phyloP scores from a whole-genome alignment of 2,113 vertebrate genomes.

The Seriola rivoliana region DNA sequence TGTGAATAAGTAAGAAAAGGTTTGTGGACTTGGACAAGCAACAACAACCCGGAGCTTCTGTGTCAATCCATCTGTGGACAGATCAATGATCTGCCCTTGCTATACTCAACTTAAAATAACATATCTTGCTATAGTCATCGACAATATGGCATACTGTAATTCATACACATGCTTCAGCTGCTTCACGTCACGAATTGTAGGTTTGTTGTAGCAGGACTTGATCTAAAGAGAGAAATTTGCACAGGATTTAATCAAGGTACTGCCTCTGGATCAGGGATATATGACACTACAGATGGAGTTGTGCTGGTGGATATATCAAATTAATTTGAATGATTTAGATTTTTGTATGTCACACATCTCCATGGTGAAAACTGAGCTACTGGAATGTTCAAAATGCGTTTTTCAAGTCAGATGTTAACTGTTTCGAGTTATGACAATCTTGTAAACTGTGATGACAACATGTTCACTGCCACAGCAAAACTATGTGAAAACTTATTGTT shows the following conservation, averaged over 20 bases:
- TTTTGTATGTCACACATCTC: neutral
- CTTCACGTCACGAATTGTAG: neutral
- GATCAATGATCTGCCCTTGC: neutral
- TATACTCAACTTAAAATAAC: no score
- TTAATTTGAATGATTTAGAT: neutral
- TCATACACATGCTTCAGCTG: neutral
- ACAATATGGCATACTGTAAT: neutral
- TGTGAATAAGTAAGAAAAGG: neutral
- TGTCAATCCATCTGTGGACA: neutral
- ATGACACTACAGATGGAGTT: neutral
- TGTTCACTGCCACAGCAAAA: neutral
- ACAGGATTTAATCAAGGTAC: neutral
- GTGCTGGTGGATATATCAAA: neutral
- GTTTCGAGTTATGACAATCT: neutral
- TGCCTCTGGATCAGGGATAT: neutral
- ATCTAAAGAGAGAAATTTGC: neutral
- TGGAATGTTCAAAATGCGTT: neutral
- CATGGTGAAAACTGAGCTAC: neutral
- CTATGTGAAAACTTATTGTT: neutral
- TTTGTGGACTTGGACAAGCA: neutral
- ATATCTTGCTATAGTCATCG: no score
- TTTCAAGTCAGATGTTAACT: neutral
- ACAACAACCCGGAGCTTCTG: neutral
- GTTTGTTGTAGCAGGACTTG: neutral
- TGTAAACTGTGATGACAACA: neutral